Conservation (phyloP, 2,113 vertebrate genomes). For the Anolis carolinensis region DNA sequence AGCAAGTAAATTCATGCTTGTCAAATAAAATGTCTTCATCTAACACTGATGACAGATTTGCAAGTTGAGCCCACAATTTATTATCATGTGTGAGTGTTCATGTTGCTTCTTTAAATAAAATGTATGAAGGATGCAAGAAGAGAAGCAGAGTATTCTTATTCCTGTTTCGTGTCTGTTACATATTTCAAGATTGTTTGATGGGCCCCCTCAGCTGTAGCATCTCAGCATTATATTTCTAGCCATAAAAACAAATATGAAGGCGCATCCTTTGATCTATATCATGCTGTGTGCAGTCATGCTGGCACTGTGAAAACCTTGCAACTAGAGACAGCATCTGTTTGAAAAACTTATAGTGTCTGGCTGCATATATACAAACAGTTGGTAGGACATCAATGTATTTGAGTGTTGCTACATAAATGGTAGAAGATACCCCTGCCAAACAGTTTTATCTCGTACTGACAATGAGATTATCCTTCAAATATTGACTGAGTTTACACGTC, state of each 20-base stretch:
- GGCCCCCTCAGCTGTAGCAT: conserved; percentile 9
- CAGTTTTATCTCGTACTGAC: neutral
- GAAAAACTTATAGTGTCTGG: neutral
- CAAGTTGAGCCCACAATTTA: neutral
- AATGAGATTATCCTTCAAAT: neutral
- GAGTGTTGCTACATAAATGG: neutral
- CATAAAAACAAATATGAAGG: conserved; percentile 25
- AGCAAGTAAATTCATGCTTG: neutral
- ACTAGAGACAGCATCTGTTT: conserved; percentile 5
- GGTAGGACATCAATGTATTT: neutral
- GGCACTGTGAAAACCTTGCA: conserved; percentile 8
- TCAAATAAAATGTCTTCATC: neutral
- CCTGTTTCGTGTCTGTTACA: neutral
- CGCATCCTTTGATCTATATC: conserved; percentile 17
- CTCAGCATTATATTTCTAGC: conserved; percentile 24
- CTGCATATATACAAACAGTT: conserved; percentile 3
- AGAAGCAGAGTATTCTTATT: neutral
- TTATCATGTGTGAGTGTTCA: neutral
- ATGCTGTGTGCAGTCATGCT: conserved; percentile 1
- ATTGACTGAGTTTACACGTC: neutral
- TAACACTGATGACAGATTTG: neutral
- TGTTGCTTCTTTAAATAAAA: neutral
- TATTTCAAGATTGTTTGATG: conserved; percentile 6
- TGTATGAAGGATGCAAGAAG: neutral
- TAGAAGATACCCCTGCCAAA: neutral